Conservation (phyloP, 2,113 vertebrate genomes). For the Oxyruncus cristatus region DNA sequence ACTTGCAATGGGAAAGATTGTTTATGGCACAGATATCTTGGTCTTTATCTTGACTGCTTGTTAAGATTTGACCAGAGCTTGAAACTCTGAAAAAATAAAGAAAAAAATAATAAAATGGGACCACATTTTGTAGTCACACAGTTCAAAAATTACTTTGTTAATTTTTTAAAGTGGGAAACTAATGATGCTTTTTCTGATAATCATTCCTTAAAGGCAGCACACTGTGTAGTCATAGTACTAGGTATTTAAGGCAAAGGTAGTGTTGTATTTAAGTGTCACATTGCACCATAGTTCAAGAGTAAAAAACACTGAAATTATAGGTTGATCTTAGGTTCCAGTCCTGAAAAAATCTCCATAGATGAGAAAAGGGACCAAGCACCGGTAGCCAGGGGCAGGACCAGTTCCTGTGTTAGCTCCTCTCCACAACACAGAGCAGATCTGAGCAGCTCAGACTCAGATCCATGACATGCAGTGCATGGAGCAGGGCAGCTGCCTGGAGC, state of each 20-base stretch:
- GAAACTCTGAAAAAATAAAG: constrained; percentile 76
- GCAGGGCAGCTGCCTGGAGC: background rate
- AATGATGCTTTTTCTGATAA: background rate
- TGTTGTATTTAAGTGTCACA: background rate
- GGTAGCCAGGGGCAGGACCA: background rate
- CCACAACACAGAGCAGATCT: background rate
- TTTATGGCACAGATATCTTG: background rate
- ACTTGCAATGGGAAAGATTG: background rate
- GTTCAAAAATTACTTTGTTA: background rate
- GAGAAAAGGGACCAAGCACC: background rate
- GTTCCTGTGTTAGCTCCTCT: background rate
- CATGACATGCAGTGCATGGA: background rate
- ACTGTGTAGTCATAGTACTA: background rate
- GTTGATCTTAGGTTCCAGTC: background rate
- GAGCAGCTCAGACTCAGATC: background rate
- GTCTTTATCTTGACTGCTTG: constrained; percentile 2
- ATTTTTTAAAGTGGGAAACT: background rate
- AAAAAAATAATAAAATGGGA: background rate
- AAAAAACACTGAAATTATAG: background rate
- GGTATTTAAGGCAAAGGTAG: background rate
- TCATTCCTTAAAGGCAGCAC: background rate
- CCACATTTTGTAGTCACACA: background rate
- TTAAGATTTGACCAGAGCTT: constrained; percentile 76
- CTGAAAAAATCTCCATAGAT: background rate
- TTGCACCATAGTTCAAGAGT: background rate